Evolutionary conservation across 2,888 invertebrate species (phyloP).

Genomic region (Operophtera brumata): DNA sequence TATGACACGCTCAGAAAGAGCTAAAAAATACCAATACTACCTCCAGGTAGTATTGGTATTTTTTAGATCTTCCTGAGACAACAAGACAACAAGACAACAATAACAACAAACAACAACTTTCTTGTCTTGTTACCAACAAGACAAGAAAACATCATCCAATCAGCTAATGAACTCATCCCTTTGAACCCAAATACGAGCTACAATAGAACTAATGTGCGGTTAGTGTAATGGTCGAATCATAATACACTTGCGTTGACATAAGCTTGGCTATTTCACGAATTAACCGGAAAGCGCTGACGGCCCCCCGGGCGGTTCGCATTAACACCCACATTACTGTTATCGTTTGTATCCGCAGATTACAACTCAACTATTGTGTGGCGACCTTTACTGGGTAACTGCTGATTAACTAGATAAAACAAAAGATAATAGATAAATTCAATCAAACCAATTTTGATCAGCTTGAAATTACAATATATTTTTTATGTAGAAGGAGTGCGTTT

Average conservation of each 20-base stretch:
- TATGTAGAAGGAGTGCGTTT: slow-evolving; percentile 15
- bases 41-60: too few species aligned
- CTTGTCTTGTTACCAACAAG: too few species aligned
- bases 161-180: not conserved
- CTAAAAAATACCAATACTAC: too few species aligned
- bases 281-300: slow-evolving; percentile 36
- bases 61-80: too few species aligned
- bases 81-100: too few species aligned
- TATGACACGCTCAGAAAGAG: too few species aligned
- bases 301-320: slow-evolving; percentile 42
- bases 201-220: slow-evolving; percentile 6
- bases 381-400: slow-evolving; percentile 11
- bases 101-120: too few species aligned
- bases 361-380: slow-evolving; percentile 17
- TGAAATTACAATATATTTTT: not conserved
- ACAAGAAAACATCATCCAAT: not conserved
- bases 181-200: not conserved
- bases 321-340: slow-evolving; percentile 42
- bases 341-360: slow-evolving; percentile 31
- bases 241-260: slow-evolving; percentile 5
- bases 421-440: too few species aligned
- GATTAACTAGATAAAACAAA: not conserved
- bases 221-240: slow-evolving; percentile 3
- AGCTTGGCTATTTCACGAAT: slow-evolving; percentile 29
- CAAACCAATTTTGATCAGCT: not conserved